Percentiles rank a stretch among this genome's conserved stretches.
Evolutionary conservation across 1,140 invertebrate species (phyloP).

Genomic region (Drosophila novamexicana): DNA sequence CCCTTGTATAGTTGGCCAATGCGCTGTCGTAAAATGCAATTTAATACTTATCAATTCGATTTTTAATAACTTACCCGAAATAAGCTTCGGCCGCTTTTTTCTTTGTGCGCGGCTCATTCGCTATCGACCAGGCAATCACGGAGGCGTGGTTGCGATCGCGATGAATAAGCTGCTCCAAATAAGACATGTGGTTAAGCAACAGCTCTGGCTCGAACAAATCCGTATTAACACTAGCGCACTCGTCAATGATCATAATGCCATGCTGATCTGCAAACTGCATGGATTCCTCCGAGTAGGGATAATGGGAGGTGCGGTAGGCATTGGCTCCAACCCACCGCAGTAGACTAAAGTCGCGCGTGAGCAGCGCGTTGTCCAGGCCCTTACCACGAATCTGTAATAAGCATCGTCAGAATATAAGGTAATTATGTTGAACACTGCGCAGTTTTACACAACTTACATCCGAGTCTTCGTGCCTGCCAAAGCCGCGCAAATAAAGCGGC

Average conservation of each 20-base stretch:
- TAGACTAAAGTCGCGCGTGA: conserved; percentile 96
- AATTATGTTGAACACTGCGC: neutral
- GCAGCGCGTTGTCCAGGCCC: conserved; percentile 93
- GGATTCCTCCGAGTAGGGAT: conserved; percentile 99
- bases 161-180: conserved; percentile 93
- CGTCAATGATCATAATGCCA: conserved; percentile 98
- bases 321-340: conserved; percentile 98
- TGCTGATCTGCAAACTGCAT: conserved; percentile 96
- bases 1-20: conserved; percentile 84
- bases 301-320: conserved; percentile 98
- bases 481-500: conserved; percentile 95
- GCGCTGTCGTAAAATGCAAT: conserved; percentile 28
- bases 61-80: conserved; percentile 89
- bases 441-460: conserved; percentile 87
- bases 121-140: conserved; percentile 98
- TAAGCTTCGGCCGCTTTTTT: conserved; percentile 89
- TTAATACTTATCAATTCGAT: neutral
- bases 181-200: conserved; percentile 92
- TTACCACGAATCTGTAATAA: conserved; percentile 90
- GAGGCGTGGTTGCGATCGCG: conserved; percentile 97
- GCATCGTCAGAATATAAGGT: neutral
- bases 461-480: conserved; percentile 97
- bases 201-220: conserved; percentile 85
- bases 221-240: conserved; percentile 96
- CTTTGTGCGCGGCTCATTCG: conserved; percentile 94